Conservation (phyloP, 1,140 invertebrate genomes). For the Plutomurus gul region DNA sequence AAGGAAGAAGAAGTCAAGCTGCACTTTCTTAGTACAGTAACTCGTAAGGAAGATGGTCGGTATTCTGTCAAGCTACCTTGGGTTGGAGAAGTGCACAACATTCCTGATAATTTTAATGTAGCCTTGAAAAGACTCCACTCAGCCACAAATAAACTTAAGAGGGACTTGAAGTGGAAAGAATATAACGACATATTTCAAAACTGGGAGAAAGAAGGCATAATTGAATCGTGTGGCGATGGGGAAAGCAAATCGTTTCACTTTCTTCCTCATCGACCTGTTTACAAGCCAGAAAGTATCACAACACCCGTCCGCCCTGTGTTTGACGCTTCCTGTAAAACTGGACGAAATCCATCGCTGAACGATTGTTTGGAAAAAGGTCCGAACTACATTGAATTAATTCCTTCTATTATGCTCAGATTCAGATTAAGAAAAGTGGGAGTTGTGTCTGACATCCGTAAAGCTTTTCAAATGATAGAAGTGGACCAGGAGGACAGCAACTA, state of each 20-base stretch:
- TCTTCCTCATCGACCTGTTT: conserved; percentile 19
- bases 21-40: conserved; percentile 43
- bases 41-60: conserved; percentile 5
- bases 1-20: conserved; percentile 15
- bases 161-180: background rate
- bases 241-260: background rate
- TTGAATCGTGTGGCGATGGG: background rate
- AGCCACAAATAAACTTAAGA: conserved; percentile 21
- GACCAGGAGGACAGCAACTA: conserved; percentile 50
- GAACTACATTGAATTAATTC: conserved; percentile 58
- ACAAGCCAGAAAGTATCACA: conserved; percentile 12
- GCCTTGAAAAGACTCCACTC: conserved; percentile 28
- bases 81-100: conserved; percentile 5
- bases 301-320: conserved; percentile 54
- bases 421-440: conserved; percentile 56
- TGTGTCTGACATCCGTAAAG: conserved; percentile 58
- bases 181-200: conserved; percentile 37
- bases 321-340: conserved; percentile 49
- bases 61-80: conserved; percentile 42
- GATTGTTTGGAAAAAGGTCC: too few species aligned
- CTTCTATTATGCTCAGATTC: conserved; percentile 56
- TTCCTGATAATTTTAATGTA: conserved; percentile 33
- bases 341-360: conserved; percentile 55
- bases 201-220: conserved; percentile 51
- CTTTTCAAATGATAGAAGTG: conserved; percentile 58